A percentile compares a stretch with the other conserved stretches of the same genome.
phyloP scores from a whole-genome alignment of 2,888 invertebrate genomes.

The Tillus elongatus region DNA sequence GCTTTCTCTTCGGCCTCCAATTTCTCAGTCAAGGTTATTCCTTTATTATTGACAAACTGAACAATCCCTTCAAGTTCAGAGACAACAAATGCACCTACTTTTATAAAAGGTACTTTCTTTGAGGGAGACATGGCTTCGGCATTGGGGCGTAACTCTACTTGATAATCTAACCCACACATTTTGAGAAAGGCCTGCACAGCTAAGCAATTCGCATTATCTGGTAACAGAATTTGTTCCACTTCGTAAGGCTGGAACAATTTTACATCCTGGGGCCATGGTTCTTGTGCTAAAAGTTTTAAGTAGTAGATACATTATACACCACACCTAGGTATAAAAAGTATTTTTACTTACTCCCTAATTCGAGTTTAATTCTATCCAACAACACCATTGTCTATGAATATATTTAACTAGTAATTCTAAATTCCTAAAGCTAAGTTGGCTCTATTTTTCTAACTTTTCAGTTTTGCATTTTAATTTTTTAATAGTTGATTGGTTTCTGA shows the following conservation, averaged over 20 bases:
- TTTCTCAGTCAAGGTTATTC: constrained; percentile 61
- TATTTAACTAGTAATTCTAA: no score
- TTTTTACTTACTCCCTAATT: background rate
- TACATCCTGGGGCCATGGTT: constrained; percentile 86
- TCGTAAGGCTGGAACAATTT: constrained; percentile 82
- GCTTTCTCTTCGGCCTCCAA: constrained; percentile 69
- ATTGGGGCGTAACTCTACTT: constrained; percentile 75
- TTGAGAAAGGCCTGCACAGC: constrained; percentile 88
- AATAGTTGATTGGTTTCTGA: no score
- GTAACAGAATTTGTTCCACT: constrained; percentile 86
- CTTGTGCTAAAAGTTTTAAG: constrained; percentile 71
- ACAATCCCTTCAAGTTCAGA: constrained; percentile 90
- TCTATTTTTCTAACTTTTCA: no score
- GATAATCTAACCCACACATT: constrained; percentile 82
- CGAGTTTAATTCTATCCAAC: background rate
- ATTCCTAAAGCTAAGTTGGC: no score
- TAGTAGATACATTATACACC: no score
- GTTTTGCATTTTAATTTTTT: no score
- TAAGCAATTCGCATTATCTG: constrained; percentile 89
- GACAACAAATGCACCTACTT: constrained; percentile 79
- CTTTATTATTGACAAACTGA: constrained; percentile 78
- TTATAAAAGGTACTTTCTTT: constrained; percentile 85
- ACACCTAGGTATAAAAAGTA: no score
- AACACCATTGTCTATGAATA: background rate
- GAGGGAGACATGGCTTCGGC: constrained; percentile 96